Conservation (phyloP, 2,797 vertebrate species). For the Sitta carolinensis region DNA sequence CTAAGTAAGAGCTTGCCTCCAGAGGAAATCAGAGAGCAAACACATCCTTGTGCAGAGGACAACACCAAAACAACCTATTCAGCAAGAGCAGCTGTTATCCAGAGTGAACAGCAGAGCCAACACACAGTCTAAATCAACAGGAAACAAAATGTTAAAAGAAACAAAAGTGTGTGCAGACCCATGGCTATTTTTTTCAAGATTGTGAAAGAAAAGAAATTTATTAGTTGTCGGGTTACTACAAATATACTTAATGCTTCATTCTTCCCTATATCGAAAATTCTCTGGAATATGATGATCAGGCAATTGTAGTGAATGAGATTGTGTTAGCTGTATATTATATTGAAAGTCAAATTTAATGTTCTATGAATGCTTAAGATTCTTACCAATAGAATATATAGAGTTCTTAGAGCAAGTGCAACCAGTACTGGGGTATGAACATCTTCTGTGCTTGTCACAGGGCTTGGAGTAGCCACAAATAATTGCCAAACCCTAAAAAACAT, state of each 20-base stretch:
- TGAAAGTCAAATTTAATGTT: not conserved
- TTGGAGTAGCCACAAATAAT: not conserved
- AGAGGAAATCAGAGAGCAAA: constrained; percentile 13
- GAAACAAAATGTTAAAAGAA: not conserved
- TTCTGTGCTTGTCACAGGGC: not conserved
- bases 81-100: not conserved
- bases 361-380: not conserved
- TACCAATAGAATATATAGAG: rapidly evolving
- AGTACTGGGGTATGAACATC: not conserved
- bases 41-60: not conserved
- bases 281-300: not conserved
- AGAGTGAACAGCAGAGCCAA: not conserved
- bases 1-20: not conserved
- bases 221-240: not conserved
- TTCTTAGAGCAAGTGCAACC: not conserved
- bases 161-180: not conserved
- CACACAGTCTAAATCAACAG: not conserved
- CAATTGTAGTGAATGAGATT: not conserved
- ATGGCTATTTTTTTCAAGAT: not conserved
- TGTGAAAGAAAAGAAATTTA: not conserved
- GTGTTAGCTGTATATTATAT: not conserved
- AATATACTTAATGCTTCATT: not conserved
- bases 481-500: not conserved
- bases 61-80: not conserved
- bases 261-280: not conserved